A percentile compares a stretch with the other conserved stretches of the same genome.
phyloP scores from a whole-genome alignment of 2,113 vertebrate species.

The Hyla sarda region DNA sequence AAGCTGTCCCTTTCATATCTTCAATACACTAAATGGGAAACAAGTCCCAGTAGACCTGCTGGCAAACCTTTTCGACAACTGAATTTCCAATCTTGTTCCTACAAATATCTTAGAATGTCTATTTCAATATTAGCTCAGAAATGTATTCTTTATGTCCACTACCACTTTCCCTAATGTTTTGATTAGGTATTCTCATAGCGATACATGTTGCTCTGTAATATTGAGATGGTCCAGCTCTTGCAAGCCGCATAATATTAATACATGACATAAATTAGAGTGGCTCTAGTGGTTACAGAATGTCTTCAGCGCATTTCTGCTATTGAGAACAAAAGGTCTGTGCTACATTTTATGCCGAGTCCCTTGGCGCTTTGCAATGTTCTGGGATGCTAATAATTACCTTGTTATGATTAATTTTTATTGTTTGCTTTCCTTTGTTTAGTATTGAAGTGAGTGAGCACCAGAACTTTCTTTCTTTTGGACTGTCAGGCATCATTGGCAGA shows the following conservation, averaged over 20 bases:
- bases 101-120: not conserved
- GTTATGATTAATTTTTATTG: slow-evolving; percentile 56
- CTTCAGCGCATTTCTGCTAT: slow-evolving; percentile 42
- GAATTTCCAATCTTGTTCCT: not conserved
- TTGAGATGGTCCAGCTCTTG: slow-evolving; percentile 20
- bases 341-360: slow-evolving; percentile 24
- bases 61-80: not conserved
- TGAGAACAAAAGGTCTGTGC: slow-evolving; percentile 55
- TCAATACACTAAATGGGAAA: not conserved
- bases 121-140: not conserved
- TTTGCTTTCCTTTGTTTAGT: slow-evolving; percentile 24
- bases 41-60: not conserved
- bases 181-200: slow-evolving; percentile 24
- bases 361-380: slow-evolving; percentile 38
- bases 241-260: slow-evolving; percentile 44
- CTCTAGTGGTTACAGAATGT: slow-evolving; percentile 33
- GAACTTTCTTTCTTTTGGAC: slow-evolving; percentile 47
- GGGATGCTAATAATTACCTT: slow-evolving; percentile 50
- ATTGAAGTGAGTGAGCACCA: slow-evolving; percentile 31
- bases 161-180: not conserved
- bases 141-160: not conserved
- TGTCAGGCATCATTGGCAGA: slow-evolving; percentile 40
- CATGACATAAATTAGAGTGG: slow-evolving; percentile 50
- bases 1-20: not conserved
- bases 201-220: not conserved